Conservation (phyloP, 2,888 invertebrate genomes). For the Apoderus coryli region DNA sequence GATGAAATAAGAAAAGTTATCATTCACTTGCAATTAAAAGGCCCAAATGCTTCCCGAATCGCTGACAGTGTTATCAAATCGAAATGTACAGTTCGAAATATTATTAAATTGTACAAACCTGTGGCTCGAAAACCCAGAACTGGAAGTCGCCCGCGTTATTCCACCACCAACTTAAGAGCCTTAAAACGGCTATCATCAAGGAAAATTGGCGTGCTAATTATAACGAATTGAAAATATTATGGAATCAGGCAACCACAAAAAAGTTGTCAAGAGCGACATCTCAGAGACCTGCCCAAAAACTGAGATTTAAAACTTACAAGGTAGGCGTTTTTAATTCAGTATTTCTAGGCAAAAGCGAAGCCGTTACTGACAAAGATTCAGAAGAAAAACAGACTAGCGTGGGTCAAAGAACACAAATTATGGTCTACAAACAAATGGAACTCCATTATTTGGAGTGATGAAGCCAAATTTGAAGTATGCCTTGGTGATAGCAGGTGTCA, state of each 20-base stretch:
- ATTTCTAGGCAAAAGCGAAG: conserved; percentile 1
- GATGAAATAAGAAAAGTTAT: too few species aligned
- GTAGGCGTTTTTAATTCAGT: conserved; percentile 1
- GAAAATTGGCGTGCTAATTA: too few species aligned
- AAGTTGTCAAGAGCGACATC: too few species aligned
- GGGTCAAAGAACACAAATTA: conserved; percentile 5
- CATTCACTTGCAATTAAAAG: conserved; percentile 7
- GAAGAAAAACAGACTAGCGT: conserved; percentile 6
- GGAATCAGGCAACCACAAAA: too few species aligned
- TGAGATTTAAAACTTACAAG: too few species aligned
- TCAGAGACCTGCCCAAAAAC: too few species aligned
- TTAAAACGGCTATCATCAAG: too few species aligned
- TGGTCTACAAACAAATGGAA: conserved; percentile 1
- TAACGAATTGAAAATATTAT: too few species aligned
- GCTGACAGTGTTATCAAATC: conserved; percentile 7
- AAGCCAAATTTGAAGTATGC: conserved; percentile 12
- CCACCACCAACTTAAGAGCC: too few species aligned
- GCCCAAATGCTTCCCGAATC: conserved; percentile 5
- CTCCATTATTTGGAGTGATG: too few species aligned
- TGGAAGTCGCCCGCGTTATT: too few species aligned
- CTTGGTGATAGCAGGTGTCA: too few species aligned
- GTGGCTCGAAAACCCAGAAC: conserved; percentile 3
- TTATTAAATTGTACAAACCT: conserved; percentile 7
- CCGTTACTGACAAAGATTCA: not conserved
- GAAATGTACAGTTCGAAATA: conserved; percentile 5